Evolutionary conservation across 1,140 invertebrate genomes (phyloP).

Genomic region (Drosophila mayri): DNA sequence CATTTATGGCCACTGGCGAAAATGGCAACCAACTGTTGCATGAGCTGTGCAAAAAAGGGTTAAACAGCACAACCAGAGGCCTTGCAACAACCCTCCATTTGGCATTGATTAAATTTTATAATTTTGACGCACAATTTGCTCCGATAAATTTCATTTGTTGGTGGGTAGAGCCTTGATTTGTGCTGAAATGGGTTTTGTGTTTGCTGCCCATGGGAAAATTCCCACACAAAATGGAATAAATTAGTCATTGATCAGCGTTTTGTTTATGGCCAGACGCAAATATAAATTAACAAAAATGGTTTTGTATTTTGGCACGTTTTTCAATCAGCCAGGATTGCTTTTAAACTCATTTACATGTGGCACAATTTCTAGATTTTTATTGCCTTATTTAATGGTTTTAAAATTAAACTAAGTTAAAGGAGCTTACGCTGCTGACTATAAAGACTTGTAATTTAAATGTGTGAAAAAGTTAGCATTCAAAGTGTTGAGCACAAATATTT

Average conservation of each 20-base stretch:
- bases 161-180: slow-evolving; percentile 27
- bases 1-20: slow-evolving; percentile 11
- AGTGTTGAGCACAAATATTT: slow-evolving; percentile 35
- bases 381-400: background rate
- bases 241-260: slow-evolving; percentile 22
- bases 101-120: slow-evolving; percentile 72
- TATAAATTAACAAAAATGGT: background rate
- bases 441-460: background rate
- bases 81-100: slow-evolving; percentile 50
- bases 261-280: background rate
- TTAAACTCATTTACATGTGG: background rate
- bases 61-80: slow-evolving; percentile 1
- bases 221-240: slow-evolving; percentile 32
- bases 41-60: slow-evolving; percentile 1
- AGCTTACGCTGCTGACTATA: background rate
- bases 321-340: slow-evolving; percentile 1
- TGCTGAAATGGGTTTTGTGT: slow-evolving; percentile 16
- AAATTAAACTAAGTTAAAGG: background rate
- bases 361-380: background rate
- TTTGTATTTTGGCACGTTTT: slow-evolving; percentile 25
- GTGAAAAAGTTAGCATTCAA: background rate
- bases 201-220: slow-evolving; percentile 11
- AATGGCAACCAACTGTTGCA: slow-evolving; percentile 62
- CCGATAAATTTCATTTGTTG: slow-evolving; percentile 20
- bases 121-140: slow-evolving; percentile 73